Evolutionary conservation across 2,888 invertebrate genomes (phyloP).

Genomic region (Lasioglossum malachurum): DNA sequence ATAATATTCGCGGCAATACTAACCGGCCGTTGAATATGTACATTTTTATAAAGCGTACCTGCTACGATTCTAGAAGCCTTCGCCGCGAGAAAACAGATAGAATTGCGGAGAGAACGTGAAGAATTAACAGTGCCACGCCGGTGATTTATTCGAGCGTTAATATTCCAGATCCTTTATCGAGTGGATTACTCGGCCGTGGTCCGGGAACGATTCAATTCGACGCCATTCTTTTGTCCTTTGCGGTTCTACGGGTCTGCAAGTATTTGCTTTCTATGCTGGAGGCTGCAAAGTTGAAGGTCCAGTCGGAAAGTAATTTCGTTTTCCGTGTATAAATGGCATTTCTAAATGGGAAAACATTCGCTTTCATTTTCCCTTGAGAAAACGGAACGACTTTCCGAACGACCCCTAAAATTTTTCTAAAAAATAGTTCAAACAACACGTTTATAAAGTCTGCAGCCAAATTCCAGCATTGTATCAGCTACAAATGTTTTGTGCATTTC

Average conservation of each 20-base stretch:
- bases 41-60: slow-evolving; percentile 64
- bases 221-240: background rate
- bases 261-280: background rate
- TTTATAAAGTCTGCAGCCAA: background rate
- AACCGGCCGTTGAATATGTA: slow-evolving; percentile 58
- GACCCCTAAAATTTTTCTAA: too few relatives aligned
- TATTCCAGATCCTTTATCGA: slow-evolving; percentile 34
- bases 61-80: slow-evolving; percentile 35
- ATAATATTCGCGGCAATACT: slow-evolving; percentile 54
- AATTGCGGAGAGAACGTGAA: background rate
- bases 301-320: too few relatives aligned
- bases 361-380: too few relatives aligned
- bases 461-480: background rate
- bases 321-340: too few relatives aligned
- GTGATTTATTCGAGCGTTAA: slow-evolving; percentile 30
- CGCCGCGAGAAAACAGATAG: background rate
- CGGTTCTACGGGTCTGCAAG: background rate
- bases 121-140: slow-evolving; percentile 32
- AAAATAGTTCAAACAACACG: background rate
- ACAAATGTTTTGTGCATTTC: background rate
- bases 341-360: too few relatives aligned
- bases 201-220: slow-evolving; percentile 14
- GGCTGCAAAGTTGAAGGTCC: background rate
- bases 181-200: slow-evolving; percentile 23
- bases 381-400: too few relatives aligned